These are phyloP conservation scores for Epizoanthus stellaris DNA, from an alignment of 92 coral and sea anemone genomes.

Conservation along the genomic window DNA sequence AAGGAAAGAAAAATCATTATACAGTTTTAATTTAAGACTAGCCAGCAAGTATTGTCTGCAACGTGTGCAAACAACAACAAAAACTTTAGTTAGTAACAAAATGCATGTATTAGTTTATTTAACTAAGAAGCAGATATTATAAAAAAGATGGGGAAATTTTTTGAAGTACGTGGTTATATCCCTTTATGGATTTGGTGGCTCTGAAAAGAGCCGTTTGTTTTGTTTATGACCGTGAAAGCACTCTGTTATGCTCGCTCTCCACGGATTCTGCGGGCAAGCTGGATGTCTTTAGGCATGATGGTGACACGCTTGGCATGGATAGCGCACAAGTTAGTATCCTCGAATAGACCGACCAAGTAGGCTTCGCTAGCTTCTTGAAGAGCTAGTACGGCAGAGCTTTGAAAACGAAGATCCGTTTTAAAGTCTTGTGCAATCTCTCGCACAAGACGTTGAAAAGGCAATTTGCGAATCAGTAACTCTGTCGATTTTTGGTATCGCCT, in stretches of 20 bases:
- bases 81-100: too few relatives aligned
- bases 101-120: too few relatives aligned
- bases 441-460: conserved; percentile 86
- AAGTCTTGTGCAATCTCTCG: conserved; percentile 86
- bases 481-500: conserved; percentile 89
- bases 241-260: conserved; percentile 91
- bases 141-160: too few relatives aligned
- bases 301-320: conserved; percentile 93
- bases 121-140: too few relatives aligned
- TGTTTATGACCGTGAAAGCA: too few relatives aligned
- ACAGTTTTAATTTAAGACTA: too few relatives aligned
- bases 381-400: conserved; percentile 87
- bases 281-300: conserved; percentile 93
- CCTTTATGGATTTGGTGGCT: too few relatives aligned
- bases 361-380: conserved; percentile 94
- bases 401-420: conserved; percentile 88
- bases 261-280: conserved; percentile 88
- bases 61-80: neutral
- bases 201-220: too few relatives aligned
- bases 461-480: conserved; percentile 87
- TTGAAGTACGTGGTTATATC: too few relatives aligned
- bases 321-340: conserved; percentile 89
- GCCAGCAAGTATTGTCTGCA: too few relatives aligned
- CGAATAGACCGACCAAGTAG: conserved; percentile 83
- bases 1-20: too few relatives aligned